Evolutionary conservation across 2,888 invertebrate genomes (phyloP), one percentile per base, ranked within the genome.

Genomic region (Drosophila mayaguana): DNA sequence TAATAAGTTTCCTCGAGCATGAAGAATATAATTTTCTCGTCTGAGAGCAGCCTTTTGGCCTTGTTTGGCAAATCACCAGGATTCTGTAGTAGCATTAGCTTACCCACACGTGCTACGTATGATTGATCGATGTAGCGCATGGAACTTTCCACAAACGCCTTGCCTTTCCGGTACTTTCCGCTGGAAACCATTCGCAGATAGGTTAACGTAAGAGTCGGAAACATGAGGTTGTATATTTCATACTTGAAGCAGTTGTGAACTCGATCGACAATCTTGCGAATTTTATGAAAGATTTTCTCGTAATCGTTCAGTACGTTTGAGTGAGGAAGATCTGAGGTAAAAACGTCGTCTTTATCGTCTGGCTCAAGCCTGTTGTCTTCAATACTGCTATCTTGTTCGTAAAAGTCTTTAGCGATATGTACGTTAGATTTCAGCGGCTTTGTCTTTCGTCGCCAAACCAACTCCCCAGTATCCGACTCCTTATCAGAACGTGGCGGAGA

Each of bases 161-260:
- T 71, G 0, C 67, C 89, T 6, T 36, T 48, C 0, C 64, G 45
- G 4, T 20, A 22, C n/a, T 74, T 71, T 3, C 72, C 69, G 8
- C 63, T 46, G 16, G 50, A 53, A 16, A 80, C 32, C 73, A 80
- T 64, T 7, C 72, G 53, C 0, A 86, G 53, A 38, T 87, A 89
- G 3, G 25, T 32, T 2, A 84, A 1, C 1, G 48, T 53, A 7
- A 85, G 18, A 6, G 64, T 42, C 1, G 85, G 89, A 53, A 68
- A 89, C 0, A 87, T 12, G 11, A 85, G n/a, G 0, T 20, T 42
- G 8, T 64, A 53, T 1, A 81, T n/a, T 14, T 85, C 77, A 3
- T 67, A 79, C 22, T 70, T 80, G n/a, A 68, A 46, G 3, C 63
- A 62, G 46, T 67, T 75, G 3, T 83, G 69, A 0, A 64, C 54